A percentile compares a stretch with the other conserved stretches of the same genome.
phyloP scores from a whole-genome alignment of 2,113 vertebrate species.

The Pluvianellus socialis region DNA sequence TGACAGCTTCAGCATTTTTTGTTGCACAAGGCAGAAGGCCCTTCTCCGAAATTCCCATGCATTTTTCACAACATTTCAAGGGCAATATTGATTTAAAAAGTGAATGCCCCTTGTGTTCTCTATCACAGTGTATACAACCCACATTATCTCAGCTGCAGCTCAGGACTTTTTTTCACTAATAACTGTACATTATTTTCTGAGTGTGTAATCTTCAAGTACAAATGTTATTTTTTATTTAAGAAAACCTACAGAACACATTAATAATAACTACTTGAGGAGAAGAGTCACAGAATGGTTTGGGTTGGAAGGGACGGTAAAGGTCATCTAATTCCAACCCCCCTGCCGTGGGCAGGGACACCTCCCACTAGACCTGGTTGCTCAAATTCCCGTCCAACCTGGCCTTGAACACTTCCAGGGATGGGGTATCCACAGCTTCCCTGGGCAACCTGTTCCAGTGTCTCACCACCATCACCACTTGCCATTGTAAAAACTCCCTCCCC shows the following conservation, averaged over 20 bases:
- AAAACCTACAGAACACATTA: neutral
- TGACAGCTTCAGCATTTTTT: neutral
- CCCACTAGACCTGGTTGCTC: too few species aligned
- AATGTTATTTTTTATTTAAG: neutral
- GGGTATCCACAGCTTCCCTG: too few species aligned
- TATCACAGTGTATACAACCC: neutral
- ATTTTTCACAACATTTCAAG: neutral
- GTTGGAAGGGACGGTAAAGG: too few species aligned
- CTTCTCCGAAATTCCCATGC: neutral
- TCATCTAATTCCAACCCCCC: too few species aligned
- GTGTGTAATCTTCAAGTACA: neutral
- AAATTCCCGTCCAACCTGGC: too few species aligned
- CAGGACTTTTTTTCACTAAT: neutral
- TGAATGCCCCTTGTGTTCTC: neutral
- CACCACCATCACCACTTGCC: too few species aligned
- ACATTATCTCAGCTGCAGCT: neutral
- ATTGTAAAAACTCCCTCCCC: too few species aligned
- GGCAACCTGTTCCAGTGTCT: too few species aligned
- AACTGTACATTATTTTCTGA: neutral
- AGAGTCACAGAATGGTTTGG: neutral
- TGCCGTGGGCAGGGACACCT: too few species aligned
- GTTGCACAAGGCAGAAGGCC: neutral
- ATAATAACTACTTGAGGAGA: neutral
- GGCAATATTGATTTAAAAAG: neutral
- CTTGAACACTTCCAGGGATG: too few species aligned